Base-by-base conservation (phyloP, 2,113 vertebrate species). In the Benitochromis conjunctus region DNA sequence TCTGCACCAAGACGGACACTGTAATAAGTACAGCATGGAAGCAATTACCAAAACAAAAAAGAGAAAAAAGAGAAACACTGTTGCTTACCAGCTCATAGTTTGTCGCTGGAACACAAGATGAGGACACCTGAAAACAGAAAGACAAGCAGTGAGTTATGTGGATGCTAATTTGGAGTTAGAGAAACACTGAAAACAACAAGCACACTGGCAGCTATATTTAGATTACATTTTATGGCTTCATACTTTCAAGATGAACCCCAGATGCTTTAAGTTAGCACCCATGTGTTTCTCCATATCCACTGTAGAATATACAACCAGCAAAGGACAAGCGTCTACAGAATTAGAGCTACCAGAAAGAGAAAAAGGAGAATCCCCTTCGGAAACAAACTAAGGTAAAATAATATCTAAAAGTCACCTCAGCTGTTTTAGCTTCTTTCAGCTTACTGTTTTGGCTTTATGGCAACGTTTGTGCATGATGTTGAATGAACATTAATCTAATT, bases 1-100 rank as follows among this genome's bases (percentile, higher is more conserved):
- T 80, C 66, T 86, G 16, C 41, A 86, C 19, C 81, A 84, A 60
- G 54, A 87, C 78, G 55, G 26, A 81, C 54, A 43, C 26, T 58
- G 58, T 83, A 71, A 93, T 86, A 64, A 58, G 19, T 82, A 86
- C 85, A 88, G 76, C 83, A 91, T 85, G 91, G 71, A 69, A 89
- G 54, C 81, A 81, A 88, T 90, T 81, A 90, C 60, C 5, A 18
- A 31, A 6, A 69, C 29, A 46, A 29, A n/a, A 38, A 29, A 64
- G 38, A 38, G 71, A 34, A 21, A 43, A n/a, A 71, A 58, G 43
- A 66, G 24, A 26, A 56, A 53, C 9, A 7, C 13, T 78, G 36
- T 83, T 51, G 82, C 97, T 98, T 93, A 98, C 98, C 97, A 95
- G 95, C 88, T 98, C 98, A 90, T 98, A 97, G 95, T 96, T 98